Base-by-base conservation (phyloP, 2,797 vertebrate species). In the Epinephelus awoara region DNA sequence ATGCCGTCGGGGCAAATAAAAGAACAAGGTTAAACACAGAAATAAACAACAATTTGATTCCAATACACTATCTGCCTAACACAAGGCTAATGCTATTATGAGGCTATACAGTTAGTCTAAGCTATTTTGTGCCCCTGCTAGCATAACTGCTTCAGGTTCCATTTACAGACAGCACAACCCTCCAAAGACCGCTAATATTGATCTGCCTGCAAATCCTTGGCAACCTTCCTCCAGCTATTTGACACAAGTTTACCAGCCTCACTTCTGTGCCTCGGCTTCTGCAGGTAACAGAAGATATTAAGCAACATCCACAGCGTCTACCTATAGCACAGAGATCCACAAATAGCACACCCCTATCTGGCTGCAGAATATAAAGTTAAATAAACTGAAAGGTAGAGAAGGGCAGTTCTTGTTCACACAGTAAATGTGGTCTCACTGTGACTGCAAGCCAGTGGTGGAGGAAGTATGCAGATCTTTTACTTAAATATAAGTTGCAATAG, bases 121-220 rank as follows among this genome's bases (percentile, higher is more conserved):
- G 55, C 57, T 67, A 29, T 74, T 75, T 67, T 49, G 13, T 25
- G 13, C 3, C 40, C 15, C 29, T 66, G 73, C 64, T 64, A 19
- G 25, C 44, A 23, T n/a, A 44, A 62, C 50, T 29, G 69, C 65
- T 82, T 54, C 69, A 74, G 65, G 6, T 77, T 79, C 63, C 0
- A 10, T 77, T 61, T 80, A 62, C 55, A 78, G 52, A 63, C 19
- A 54, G 14, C 56, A 27, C 12, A 58, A 40, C 42, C 72, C 71
- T 82, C 68, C 69, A 80, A 62, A 85, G 77, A 72, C 47, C 2
- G 47, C 27, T 47, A 18, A n/a, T 62, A 83, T 82, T 63, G 79
- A 86, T 86, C 74, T 27, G 34, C 56, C 58, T 64, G 47, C 51
- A 71, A 58, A 76, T 80, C 50, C 52, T 71, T 72, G n/a, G 61